Percentiles rank a stretch among this genome's conserved stretches.
phyloP scores from a whole-genome alignment of 1,140 invertebrate genomes.

The Tetraneura akinire region DNA sequence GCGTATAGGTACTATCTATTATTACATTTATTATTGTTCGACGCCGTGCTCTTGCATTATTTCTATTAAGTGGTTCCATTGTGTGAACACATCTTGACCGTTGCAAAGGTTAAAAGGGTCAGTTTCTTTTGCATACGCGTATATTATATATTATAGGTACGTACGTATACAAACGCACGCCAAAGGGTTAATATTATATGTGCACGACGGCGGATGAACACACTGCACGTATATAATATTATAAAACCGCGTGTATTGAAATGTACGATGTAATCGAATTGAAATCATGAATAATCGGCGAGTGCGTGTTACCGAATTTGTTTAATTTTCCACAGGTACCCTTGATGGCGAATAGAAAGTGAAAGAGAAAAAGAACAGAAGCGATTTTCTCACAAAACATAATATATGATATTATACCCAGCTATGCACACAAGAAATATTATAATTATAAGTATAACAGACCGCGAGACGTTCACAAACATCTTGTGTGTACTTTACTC shows the following conservation, averaged over 20 bases:
- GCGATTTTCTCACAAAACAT: neutral
- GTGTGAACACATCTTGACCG: slow-evolving; percentile 51
- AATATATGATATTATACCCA: too few relatives aligned
- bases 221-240: neutral
- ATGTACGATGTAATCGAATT: slow-evolving; percentile 15
- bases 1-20: neutral
- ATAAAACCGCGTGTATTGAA: neutral
- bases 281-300: slow-evolving; percentile 34
- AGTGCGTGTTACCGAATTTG: slow-evolving; percentile 25
- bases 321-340: slow-evolving; percentile 14
- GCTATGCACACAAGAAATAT: too few relatives aligned
- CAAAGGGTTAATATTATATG: slow-evolving; percentile 33
- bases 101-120: slow-evolving; percentile 51
- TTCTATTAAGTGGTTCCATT: slow-evolving; percentile 51
- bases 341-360: neutral
- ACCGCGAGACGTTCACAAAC: neutral
- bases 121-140: slow-evolving; percentile 37
- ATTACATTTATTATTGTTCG: slow-evolving; percentile 35
- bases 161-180: neutral
- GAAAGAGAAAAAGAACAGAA: neutral
- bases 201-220: slow-evolving; percentile 1
- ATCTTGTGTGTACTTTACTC: neutral
- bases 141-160: neutral
- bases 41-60: slow-evolving; percentile 43
- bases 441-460: too few relatives aligned